phyloP scores from a whole-genome alignment of 2,113 vertebrate species.

The Speoplatyrhinus poulsoni region DNA sequence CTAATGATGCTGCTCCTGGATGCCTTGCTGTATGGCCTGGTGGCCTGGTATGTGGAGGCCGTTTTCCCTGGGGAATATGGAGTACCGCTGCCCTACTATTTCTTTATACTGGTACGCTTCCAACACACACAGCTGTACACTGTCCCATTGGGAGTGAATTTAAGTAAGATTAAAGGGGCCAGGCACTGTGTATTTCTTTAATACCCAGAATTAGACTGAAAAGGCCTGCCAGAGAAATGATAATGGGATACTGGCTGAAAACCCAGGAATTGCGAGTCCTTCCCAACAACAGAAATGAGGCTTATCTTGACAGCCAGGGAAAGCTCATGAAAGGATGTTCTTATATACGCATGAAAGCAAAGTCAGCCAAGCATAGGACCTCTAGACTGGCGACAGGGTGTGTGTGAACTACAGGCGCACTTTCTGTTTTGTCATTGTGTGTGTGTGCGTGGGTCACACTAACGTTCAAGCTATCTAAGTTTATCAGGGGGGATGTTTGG shows the following conservation, averaged over 20 bases:
- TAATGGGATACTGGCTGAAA: conserved; percentile 27
- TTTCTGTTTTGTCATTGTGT: conserved; percentile 38
- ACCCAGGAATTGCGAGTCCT: conserved; percentile 49
- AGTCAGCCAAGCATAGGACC: conserved; percentile 29
- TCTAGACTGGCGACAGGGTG: conserved; percentile 42
- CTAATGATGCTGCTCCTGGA: conserved; percentile 90
- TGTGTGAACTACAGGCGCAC: conserved; percentile 39
- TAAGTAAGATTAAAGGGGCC: neutral
- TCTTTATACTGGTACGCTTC: conserved; percentile 88
- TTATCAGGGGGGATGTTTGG: conserved; percentile 8
- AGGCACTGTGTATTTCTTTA: neutral
- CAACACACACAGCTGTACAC: neutral
- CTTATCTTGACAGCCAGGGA: conserved; percentile 31
- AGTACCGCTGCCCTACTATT: conserved; percentile 90
- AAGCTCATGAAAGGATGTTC: conserved; percentile 18
- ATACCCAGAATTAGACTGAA: neutral
- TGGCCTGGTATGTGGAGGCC: conserved; percentile 93
- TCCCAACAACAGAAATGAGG: conserved; percentile 41
- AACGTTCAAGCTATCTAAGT: conserved; percentile 14
- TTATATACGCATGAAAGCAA: neutral
- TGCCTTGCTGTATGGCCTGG: conserved; percentile 81
- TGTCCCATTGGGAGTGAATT: too few relatives aligned
- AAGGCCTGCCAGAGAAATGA: conserved; percentile 37
- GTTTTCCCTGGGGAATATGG: conserved; percentile 95
- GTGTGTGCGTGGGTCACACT: neutral